Base-by-base conservation (phyloP, 2,797 vertebrate species). In the Pangasius sanitwongsei region DNA sequence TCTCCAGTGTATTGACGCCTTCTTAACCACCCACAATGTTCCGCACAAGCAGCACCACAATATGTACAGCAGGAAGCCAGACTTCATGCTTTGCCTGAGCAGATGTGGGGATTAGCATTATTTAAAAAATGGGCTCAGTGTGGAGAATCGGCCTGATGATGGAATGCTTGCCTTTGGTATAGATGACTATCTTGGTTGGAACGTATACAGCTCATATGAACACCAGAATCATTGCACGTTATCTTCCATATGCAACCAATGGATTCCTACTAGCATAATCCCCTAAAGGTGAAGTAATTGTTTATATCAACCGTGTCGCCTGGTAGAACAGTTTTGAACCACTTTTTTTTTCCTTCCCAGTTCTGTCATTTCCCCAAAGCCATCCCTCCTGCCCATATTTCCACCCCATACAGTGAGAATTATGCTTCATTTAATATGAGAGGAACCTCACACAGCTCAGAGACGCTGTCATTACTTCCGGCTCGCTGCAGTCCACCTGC, bases 401-500 rank as follows among this genome's bases (percentile, higher is more conserved):
- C 85, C 87, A 85, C 63, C 90, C 88, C 91, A 88, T 87, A 83
- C 89, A 86, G 84, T 90, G 88, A 63, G 15, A 86, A 89, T 91
- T 92, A 90, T 87, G 93, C 94, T 94, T 94, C 91, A 94, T 95
- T 94, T 95, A 95, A 93, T 94, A 92, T 91, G 90, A 95, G 88
- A 86, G 74, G 89, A 91, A 94, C 92, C 91, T 89, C 81, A 88
- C 37, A 89, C 92, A 91, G 93, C 92, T 91, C 85, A 23, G 88
- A 94, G 85, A 91, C 74, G 31, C 87, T 92, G 90, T 65, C 89
- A 86, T 92, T 90, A 89, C 93, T 94, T 95, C 92, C 93, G 94
- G 92, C 92, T 91, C 90, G 90, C 91, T 94, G 92, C 92, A 92
- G 92, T 92, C 94, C 94, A 95, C 94, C 94, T 95, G 94, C 93